phyloP scores from a whole-genome alignment of 2,888 invertebrate species.

The Sphecodes monilicornis region DNA sequence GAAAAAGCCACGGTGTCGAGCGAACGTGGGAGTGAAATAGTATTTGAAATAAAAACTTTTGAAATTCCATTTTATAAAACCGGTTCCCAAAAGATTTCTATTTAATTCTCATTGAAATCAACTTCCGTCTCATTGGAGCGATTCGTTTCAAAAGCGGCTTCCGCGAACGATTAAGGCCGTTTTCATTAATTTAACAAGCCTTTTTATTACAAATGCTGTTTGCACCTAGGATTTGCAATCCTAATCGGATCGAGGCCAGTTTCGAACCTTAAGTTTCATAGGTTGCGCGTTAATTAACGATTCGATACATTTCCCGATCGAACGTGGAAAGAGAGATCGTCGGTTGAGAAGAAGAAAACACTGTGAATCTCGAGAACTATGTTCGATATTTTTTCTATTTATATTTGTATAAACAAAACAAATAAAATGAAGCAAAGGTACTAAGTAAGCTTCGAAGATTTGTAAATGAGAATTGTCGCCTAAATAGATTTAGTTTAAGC shows the following conservation, averaged over 20 bases:
- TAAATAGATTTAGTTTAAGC: slow-evolving; percentile 3
- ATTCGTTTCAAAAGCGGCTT: background rate
- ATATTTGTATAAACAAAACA: background rate
- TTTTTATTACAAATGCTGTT: slow-evolving; percentile 43
- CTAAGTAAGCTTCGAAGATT: slow-evolving; percentile 8
- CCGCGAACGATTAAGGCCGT: background rate
- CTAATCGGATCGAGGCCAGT: slow-evolving; percentile 46
- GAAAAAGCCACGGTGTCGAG: background rate
- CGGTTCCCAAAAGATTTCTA: background rate
- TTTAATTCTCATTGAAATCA: background rate
- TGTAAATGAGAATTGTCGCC: background rate
- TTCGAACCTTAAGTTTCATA: slow-evolving; percentile 23
- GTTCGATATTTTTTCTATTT: slow-evolving; percentile 13
- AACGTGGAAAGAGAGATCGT: slow-evolving; percentile 10
- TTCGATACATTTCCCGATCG: background rate
- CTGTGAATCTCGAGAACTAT: background rate
- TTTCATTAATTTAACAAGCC: background rate
- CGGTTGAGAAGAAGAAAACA: background rate
- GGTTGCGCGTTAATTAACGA: slow-evolving; percentile 13
- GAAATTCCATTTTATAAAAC: background rate
- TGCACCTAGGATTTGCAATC: background rate
- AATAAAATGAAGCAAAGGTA: slow-evolving; percentile 22
- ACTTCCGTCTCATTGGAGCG: background rate
- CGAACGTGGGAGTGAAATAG: slow-evolving; percentile 17
- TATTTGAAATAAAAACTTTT: slow-evolving; percentile 35